Base-by-base conservation (phyloP, 2,888 invertebrate genomes). In the Pardosa pseudoannulata region DNA sequence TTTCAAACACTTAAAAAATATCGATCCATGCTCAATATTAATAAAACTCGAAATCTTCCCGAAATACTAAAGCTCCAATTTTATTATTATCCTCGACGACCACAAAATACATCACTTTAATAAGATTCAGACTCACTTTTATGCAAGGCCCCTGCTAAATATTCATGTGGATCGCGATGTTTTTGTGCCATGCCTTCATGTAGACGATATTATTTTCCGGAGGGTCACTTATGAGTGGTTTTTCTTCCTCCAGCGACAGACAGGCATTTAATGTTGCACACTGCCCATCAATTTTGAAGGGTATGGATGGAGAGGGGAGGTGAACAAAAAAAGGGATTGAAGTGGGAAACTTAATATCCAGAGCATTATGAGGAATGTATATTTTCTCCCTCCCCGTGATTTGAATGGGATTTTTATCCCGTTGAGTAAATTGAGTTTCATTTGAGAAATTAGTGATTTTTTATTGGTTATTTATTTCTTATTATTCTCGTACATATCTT, bases 141-240 rank as follows among this genome's bases (percentile, higher is more conserved):
- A 81, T 75, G 70, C 81, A 29, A 67, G 62, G 28, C 56, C n/a
- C n/a, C 74, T 81, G 75, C 81, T 81, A 81, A 81, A 81, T 81
- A 81, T 81, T 81, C 81, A 81, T 81, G 81, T 27, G 50, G 23
- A 56, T 36, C 13, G 56, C 70, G 29, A 73, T 73, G 36, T 80
- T 79, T 80, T 74, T 68, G 50, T 75, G 62, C 68, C 74, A 41
- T 62, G 36, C 39, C 56, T 70, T 75, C 75, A 81, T 81, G 75
- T 56, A 81, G 75, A 36, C 50, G 68, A 74, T 81, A 81, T 81
- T 75, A 81, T 75, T 81, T 75, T 81, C 74, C 62, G 46, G 68
- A 46, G 74, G 74, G 70, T 81, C 74, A 81, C 50, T 80, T 27
- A 64, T 36, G 32, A 70, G 56, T 36, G 68, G 56, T 67, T 67